phyloP scores from a whole-genome alignment of 2,888 invertebrate genomes.

The Stramonita haemastoma region DNA sequence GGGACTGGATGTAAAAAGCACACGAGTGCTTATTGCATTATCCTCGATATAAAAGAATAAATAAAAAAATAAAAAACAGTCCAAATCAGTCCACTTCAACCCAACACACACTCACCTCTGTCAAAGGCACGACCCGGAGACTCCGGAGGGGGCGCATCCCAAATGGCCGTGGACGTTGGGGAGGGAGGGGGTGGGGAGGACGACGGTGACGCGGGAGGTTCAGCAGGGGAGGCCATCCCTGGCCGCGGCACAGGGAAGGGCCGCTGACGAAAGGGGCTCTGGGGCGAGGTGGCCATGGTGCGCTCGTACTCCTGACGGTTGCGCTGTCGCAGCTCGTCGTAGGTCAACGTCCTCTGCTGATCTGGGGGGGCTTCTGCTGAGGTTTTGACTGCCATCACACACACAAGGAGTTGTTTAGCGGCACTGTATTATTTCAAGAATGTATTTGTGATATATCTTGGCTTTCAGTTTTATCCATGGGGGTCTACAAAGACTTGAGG shows the following conservation, averaged over 20 bases:
- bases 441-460: too few relatives aligned
- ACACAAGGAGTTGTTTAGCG: too few relatives aligned
- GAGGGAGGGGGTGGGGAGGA: not conserved
- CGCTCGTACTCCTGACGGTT: conserved; percentile 59
- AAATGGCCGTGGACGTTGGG: not conserved
- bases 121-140: conserved; percentile 1
- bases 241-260: conserved; percentile 32
- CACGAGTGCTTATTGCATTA: too few relatives aligned
- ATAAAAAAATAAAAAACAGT: not conserved
- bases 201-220: not conserved
- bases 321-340: conserved; percentile 48
- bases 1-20: too few relatives aligned
- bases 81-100: not conserved
- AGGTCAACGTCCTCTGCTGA: conserved; percentile 30
- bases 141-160: conserved; percentile 6
- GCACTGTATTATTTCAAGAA: too few relatives aligned
- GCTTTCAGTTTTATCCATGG: too few relatives aligned
- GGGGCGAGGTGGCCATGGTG: conserved; percentile 27
- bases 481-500: too few relatives aligned
- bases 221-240: not conserved
- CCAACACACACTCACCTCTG: not conserved
- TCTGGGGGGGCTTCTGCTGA: not conserved
- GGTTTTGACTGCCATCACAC: conserved; percentile 39
- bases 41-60: too few relatives aligned
- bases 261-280: conserved; percentile 40